These are phyloP conservation scores for Thymelicus lineola DNA, from an alignment of 2,888 invertebrate species.

Conservation along the genomic window DNA sequence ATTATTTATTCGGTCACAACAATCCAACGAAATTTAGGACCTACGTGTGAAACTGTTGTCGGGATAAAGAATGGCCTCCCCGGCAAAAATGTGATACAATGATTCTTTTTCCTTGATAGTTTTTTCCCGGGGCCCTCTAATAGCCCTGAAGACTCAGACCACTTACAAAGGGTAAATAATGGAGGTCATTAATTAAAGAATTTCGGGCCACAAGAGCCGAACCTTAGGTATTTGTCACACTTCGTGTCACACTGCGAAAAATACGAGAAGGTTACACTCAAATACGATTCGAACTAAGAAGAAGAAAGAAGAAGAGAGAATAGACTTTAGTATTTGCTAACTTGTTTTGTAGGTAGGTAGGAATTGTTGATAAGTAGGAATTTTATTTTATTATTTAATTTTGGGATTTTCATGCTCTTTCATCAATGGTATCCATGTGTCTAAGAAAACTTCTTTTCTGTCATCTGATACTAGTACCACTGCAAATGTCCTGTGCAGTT, in stretches of 20 bases:
- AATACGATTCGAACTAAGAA: no score
- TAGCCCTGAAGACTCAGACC: slow-evolving; percentile 33
- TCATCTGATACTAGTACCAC: no score
- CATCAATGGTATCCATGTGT: no score
- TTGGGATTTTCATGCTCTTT: no score
- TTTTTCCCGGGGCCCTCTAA: slow-evolving; percentile 32
- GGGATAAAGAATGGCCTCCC: slow-evolving; percentile 18
- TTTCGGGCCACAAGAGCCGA: slow-evolving; percentile 29
- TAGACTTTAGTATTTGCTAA: background rate
- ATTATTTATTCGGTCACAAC: background rate
- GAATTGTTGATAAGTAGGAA: no score
- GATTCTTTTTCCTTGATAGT: slow-evolving; percentile 45
- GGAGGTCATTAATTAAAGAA: slow-evolving; percentile 43
- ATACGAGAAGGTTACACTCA: background rate
- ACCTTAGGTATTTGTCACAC: slow-evolving; percentile 16
- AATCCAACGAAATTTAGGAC: background rate
- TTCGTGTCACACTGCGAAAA: background rate
- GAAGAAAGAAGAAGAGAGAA: no score
- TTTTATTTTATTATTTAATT: no score
- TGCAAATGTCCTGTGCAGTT: background rate
- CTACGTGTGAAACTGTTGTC: slow-evolving; percentile 13
- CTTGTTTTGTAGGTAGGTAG: background rate
- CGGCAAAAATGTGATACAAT: slow-evolving; percentile 34
- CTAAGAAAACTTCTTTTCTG: no score
- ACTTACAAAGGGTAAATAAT: slow-evolving; percentile 43